These are phyloP conservation scores for Rhynchonema sp. DNA, from an alignment of 2,888 invertebrate species.

Conservation along the genomic window DNA sequence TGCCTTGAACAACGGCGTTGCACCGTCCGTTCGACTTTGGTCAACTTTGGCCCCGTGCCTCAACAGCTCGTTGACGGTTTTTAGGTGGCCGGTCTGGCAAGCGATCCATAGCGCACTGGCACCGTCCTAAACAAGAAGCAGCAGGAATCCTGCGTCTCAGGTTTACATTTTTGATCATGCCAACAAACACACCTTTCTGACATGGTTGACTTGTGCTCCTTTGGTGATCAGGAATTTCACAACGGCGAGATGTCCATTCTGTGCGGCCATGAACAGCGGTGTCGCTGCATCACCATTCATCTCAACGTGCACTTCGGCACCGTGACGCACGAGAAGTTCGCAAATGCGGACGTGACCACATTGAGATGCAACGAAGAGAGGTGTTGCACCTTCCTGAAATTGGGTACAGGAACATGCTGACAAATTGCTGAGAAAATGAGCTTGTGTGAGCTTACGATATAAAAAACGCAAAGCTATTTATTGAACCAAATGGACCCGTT, in stretches of 20 bases:
- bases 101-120: slow-evolving; percentile 74
- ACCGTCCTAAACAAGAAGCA: slow-evolving; percentile 23
- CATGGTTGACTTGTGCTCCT: slow-evolving; percentile 43
- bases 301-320: slow-evolving; percentile 40
- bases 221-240: slow-evolving; percentile 49
- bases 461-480: too few species aligned
- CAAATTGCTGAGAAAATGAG: too few species aligned
- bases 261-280: slow-evolving; percentile 73
- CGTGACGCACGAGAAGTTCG: slow-evolving; percentile 48
- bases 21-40: slow-evolving; percentile 55
- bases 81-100: slow-evolving; percentile 76
- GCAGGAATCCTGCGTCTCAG: too few species aligned
- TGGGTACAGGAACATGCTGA: background rate
- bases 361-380: slow-evolving; percentile 76
- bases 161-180: background rate
- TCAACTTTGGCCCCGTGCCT: slow-evolving; percentile 51
- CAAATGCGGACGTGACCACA: slow-evolving; percentile 69
- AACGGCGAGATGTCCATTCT: slow-evolving; percentile 71
- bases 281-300: slow-evolving; percentile 58
- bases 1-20: slow-evolving; percentile 77
- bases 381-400: slow-evolving; percentile 63
- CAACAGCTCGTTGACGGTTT: slow-evolving; percentile 53
- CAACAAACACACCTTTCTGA: slow-evolving; percentile 8
- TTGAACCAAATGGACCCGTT: too few species aligned
- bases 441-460: too few species aligned